These are phyloP conservation scores for Zophobas atratus DNA, from an alignment of 1,140 invertebrate genomes.

Conservation along the genomic window DNA sequence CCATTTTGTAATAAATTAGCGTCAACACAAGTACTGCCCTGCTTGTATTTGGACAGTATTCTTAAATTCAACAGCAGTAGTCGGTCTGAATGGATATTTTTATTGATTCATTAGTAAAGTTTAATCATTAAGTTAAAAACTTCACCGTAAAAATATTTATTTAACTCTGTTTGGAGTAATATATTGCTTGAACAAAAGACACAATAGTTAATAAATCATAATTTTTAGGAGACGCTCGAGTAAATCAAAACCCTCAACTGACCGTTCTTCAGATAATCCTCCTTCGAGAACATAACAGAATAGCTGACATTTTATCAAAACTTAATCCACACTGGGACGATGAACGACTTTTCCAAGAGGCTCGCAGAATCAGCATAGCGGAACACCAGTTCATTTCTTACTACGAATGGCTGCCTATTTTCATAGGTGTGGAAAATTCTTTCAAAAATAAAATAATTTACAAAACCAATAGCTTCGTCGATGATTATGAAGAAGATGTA, in stretches of 20 bases:
- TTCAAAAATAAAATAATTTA: conserved; percentile 81
- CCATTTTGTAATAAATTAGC: no score
- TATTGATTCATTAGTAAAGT: no score
- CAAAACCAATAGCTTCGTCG: conserved; percentile 76
- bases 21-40: no score
- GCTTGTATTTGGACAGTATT: no score
- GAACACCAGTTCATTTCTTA: conserved; percentile 90
- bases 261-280: conserved; percentile 88
- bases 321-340: conserved; percentile 93
- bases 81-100: no score
- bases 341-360: conserved; percentile 90
- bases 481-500: conserved; percentile 88
- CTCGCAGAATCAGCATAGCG: conserved; percentile 84
- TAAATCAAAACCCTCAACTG: conserved; percentile 90
- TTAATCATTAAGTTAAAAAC: no score
- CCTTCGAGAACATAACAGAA: conserved; percentile 91
- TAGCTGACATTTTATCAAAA: conserved; percentile 79
- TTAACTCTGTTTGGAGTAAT: no score
- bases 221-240: conserved; percentile 82
- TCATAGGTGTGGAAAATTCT: conserved; percentile 80
- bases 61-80: no score
- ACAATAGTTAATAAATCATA: no score
- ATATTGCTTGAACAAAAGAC: no score
- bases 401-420: conserved; percentile 88
- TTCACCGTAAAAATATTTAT: no score